Percentiles rank a stretch among this genome's conserved stretches.
Evolutionary conservation across 2,797 vertebrate species (phyloP).

Genomic region (Eleutherodactylus coqui): DNA sequence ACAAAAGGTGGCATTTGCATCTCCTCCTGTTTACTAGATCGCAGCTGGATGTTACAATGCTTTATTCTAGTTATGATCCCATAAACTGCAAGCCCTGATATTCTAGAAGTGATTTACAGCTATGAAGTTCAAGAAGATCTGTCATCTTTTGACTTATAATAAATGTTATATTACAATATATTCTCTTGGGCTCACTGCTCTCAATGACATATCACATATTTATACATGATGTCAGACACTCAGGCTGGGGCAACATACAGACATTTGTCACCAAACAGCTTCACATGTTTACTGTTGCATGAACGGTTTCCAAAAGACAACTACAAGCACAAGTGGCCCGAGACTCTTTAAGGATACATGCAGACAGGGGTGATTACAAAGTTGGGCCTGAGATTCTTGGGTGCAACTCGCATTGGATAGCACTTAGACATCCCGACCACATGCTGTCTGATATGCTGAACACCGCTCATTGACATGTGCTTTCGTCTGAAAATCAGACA

Average conservation of each 20-base stretch:
- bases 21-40: background rate
- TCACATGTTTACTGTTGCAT: background rate
- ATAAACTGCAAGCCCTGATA: background rate
- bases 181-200: background rate
- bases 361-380: too few relatives aligned
- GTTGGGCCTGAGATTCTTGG: too few relatives aligned
- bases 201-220: background rate
- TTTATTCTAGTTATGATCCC: background rate
- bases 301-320: background rate
- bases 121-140: background rate
- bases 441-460: too few relatives aligned
- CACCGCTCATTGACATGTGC: too few relatives aligned
- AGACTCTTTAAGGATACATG: too few relatives aligned
- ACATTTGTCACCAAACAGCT: background rate
- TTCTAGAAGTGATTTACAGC: background rate
- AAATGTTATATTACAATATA: background rate
- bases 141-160: background rate
- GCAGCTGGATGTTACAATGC: background rate
- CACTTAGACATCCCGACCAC: too few relatives aligned
- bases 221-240: too few relatives aligned
- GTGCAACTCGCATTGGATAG: too few relatives aligned
- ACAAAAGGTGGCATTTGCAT: background rate
- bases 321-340: background rate
- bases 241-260: background rate
- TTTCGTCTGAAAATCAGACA: too few relatives aligned